Percentiles rank a stretch among this genome's conserved stretches.
These are phyloP conservation scores for Latrodectus elegans DNA, from an alignment of 2,888 invertebrate species.

Conservation along the genomic window DNA sequence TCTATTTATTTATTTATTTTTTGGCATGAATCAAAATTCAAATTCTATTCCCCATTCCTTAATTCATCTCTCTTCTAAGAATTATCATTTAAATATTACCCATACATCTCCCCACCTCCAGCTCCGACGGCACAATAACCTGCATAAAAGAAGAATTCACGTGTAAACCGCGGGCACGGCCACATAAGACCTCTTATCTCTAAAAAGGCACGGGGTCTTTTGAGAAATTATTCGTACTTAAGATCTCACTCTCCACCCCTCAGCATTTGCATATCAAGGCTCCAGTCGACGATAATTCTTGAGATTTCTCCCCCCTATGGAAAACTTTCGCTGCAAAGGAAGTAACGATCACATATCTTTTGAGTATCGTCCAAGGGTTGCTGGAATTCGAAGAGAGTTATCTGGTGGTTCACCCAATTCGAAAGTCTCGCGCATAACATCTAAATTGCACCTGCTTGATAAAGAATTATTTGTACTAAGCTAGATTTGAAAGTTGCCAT, in stretches of 20 bases:
- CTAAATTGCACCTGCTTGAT: too few relatives aligned
- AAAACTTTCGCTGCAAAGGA: slow-evolving; percentile 4
- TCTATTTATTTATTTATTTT: too few relatives aligned
- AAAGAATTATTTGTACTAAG: too few relatives aligned
- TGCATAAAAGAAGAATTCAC: too few relatives aligned
- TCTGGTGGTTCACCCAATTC: too few relatives aligned
- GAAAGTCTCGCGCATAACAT: too few relatives aligned
- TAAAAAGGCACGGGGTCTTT: background rate
- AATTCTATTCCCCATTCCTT: too few relatives aligned
- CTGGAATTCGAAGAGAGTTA: too few relatives aligned
- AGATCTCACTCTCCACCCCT: background rate
- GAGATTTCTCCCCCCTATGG: slow-evolving; percentile 21
- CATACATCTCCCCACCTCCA: background rate
- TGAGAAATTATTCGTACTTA: slow-evolving; percentile 60
- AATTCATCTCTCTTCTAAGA: background rate
- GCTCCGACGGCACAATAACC: background rate
- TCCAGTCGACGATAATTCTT: slow-evolving; percentile 31
- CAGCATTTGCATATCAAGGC: slow-evolving; percentile 63
- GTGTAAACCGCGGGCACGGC: background rate
- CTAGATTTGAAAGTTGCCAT: too few relatives aligned
- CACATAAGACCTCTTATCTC: slow-evolving; percentile 39
- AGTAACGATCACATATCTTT: background rate
- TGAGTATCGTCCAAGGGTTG: background rate
- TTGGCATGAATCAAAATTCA: too few relatives aligned
- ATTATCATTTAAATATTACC: background rate